Percentiles rank a stretch among this genome's conserved stretches.
phyloP scores from a whole-genome alignment of 2,888 invertebrate species.

The Drosophila yooni region DNA sequence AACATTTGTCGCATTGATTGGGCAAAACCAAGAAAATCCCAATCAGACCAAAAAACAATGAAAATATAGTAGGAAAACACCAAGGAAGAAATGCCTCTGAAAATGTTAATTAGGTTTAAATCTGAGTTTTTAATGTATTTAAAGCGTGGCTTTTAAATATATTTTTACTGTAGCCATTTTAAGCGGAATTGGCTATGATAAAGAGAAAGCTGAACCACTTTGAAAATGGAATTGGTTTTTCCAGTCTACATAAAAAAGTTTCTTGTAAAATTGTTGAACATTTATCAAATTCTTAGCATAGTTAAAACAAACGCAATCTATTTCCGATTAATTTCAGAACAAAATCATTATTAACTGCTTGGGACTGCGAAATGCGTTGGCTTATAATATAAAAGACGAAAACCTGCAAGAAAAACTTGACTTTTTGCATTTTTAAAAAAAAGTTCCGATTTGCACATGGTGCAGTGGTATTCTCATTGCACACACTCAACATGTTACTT shows the following conservation, averaged over 20 bases:
- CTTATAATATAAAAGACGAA: background rate
- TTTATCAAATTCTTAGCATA: background rate
- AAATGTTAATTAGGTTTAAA: background rate
- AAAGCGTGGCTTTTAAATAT: too few species aligned
- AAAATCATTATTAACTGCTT: background rate
- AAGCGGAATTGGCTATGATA: too few species aligned
- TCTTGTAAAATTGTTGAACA: background rate
- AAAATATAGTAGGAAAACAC: background rate
- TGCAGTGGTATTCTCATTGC: slow-evolving; percentile 22
- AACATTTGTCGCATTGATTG: background rate
- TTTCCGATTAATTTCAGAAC: background rate
- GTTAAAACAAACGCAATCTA: background rate
- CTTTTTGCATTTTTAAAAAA: background rate
- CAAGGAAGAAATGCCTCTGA: background rate
- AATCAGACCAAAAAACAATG: background rate
- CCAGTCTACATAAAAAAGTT: background rate
- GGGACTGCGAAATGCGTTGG: background rate
- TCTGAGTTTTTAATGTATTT: background rate
- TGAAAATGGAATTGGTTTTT: background rate
- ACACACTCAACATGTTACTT: slow-evolving; percentile 26
- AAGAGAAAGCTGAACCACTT: background rate
- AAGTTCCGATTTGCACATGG: background rate
- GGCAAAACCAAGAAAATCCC: background rate
- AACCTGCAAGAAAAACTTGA: background rate
- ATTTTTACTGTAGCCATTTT: background rate